Evolutionary conservation across 2,888 invertebrate species (phyloP).

Genomic region (Hypomecis atomaria): DNA sequence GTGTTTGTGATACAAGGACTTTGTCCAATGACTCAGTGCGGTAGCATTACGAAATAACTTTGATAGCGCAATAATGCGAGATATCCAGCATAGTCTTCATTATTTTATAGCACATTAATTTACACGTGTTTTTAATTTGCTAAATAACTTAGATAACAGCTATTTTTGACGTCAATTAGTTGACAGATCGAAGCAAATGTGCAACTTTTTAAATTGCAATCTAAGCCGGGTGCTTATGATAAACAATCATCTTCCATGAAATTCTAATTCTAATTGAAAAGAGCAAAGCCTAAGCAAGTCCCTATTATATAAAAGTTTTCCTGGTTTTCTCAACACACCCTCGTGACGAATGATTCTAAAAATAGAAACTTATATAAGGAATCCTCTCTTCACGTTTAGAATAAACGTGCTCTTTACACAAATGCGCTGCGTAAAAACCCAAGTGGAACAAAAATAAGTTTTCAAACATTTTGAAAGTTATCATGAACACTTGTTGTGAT

Average conservation of each 20-base stretch:
- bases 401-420: background rate
- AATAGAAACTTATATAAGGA: background rate
- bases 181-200: background rate
- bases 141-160: conserved; percentile 1
- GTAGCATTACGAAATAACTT: conserved; percentile 45
- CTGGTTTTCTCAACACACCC: background rate
- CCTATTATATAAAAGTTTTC: background rate
- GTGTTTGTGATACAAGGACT: conserved; percentile 49
- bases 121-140: conserved; percentile 22
- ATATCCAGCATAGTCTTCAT: conserved; percentile 32
- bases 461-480: background rate
- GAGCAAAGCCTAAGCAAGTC: background rate
- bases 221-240: no score
- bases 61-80: conserved; percentile 42
- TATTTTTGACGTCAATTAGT: background rate
- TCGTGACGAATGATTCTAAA: background rate
- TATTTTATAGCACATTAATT: conserved; percentile 20
- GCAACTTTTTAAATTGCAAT: no score
- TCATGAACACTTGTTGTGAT: conserved; percentile 1
- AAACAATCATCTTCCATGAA: no score
- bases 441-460: background rate
- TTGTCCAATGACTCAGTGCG: conserved; percentile 53
- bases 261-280: no score
- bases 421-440: background rate
- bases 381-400: background rate